Evolutionary conservation across 2,113 vertebrate species (phyloP).

Genomic region (Halichoerus grypus): DNA sequence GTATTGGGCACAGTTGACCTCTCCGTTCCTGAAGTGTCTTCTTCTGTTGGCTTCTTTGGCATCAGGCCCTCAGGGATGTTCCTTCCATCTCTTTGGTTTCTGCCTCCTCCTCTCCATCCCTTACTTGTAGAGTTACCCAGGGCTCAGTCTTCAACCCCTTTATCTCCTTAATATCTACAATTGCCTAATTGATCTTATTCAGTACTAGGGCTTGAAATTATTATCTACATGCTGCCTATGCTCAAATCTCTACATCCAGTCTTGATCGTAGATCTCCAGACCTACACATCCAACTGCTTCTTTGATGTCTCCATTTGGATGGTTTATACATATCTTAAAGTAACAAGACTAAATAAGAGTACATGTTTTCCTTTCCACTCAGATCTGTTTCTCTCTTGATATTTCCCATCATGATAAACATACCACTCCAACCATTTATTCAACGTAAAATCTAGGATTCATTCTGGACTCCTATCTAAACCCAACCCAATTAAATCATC

Average conservation of each 20-base stretch:
- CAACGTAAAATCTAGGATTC: neutral
- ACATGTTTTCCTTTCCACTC: neutral
- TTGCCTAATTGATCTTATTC: neutral
- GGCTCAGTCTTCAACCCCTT: neutral
- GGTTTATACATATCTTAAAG: neutral
- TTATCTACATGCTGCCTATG: neutral
- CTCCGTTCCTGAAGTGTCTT: neutral
- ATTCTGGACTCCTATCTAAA: neutral
- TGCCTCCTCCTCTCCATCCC: neutral
- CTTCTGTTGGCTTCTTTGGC: neutral
- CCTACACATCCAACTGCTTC: neutral
- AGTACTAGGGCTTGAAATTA: neutral
- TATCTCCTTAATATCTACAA: neutral
- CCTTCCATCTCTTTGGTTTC: neutral
- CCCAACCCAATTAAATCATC: neutral
- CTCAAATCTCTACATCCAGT: neutral
- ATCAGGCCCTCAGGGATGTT: neutral
- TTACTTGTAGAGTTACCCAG: neutral
- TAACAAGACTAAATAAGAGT: neutral
- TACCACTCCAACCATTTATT: neutral
- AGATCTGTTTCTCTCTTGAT: conserved; percentile 1
- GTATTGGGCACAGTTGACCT: neutral
- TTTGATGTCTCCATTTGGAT: neutral
- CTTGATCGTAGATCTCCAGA: neutral
- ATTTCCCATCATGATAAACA: neutral